A percentile compares a stretch with the other conserved stretches of the same genome.
Evolutionary conservation across 2,113 vertebrate genomes (phyloP).

Genomic region (Planiliza haematocheilus): DNA sequence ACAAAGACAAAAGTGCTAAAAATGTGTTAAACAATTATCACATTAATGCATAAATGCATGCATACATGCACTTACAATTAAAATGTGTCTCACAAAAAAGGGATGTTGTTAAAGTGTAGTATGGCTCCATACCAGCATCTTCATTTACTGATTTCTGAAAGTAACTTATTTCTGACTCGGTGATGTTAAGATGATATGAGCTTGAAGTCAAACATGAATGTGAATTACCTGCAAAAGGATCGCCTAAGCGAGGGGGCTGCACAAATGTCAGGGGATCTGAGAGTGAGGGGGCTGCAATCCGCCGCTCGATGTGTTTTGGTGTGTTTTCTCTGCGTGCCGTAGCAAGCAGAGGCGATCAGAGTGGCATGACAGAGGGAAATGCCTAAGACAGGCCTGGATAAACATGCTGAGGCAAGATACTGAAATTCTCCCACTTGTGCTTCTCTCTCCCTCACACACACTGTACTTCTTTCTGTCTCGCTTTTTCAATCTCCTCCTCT

Average conservation of each 20-base stretch:
- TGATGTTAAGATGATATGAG: background rate
- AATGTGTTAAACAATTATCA: background rate
- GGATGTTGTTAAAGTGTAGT: too few relatives aligned
- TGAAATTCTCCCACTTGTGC: slow-evolving; percentile 66
- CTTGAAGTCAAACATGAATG: background rate
- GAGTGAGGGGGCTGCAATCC: slow-evolving; percentile 52
- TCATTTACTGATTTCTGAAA: too few relatives aligned
- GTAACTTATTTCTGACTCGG: too few relatives aligned
- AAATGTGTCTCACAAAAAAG: background rate
- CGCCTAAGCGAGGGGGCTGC: slow-evolving; percentile 38
- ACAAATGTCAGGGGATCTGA: slow-evolving; percentile 51
- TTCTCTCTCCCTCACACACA: slow-evolving; percentile 17
- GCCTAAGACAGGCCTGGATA: slow-evolving; percentile 65
- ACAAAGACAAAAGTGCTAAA: background rate
- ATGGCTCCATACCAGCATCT: too few relatives aligned
- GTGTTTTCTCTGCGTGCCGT: slow-evolving; percentile 37
- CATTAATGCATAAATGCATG: background rate
- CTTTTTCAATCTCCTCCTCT: slow-evolving; percentile 21
- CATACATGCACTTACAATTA: too few relatives aligned
- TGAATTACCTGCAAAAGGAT: slow-evolving; percentile 13
- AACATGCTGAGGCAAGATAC: slow-evolving; percentile 79
- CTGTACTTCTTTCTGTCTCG: background rate
- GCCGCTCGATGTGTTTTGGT: slow-evolving; percentile 52
- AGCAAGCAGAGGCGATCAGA: slow-evolving; percentile 53
- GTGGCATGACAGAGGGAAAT: slow-evolving; percentile 65